Evolutionary conservation across 2,113 vertebrate species (phyloP).

Genomic region (Neolamprologus devosi): DNA sequence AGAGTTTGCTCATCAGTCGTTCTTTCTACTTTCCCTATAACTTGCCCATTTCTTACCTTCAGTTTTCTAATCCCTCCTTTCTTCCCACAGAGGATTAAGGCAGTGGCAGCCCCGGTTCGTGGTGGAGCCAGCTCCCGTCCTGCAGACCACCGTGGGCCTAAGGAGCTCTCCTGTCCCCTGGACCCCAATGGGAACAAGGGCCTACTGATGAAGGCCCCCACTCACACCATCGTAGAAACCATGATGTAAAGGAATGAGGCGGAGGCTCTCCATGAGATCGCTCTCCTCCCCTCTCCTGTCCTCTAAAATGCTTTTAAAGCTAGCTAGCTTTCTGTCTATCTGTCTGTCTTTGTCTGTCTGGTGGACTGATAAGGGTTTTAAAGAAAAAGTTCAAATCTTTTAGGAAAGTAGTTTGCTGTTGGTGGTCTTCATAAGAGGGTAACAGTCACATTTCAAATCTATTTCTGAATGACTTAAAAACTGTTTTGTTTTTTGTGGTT

Average conservation of each 20-base stretch:
- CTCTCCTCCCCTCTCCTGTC: slow-evolving; percentile 69
- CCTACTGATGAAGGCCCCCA: slow-evolving; percentile 81
- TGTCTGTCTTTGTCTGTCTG: slow-evolving; percentile 50
- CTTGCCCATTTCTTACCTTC: neutral
- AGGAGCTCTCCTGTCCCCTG: slow-evolving; percentile 61
- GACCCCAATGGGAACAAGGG: slow-evolving; percentile 79
- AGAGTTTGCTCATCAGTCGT: neutral
- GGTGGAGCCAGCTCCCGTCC: slow-evolving; percentile 75
- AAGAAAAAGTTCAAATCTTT: slow-evolving; percentile 37
- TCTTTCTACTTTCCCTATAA: neutral
- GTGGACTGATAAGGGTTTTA: slow-evolving; percentile 56
- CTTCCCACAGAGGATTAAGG: slow-evolving; percentile 84
- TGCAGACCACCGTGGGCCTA: slow-evolving; percentile 51
- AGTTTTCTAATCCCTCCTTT: no score
- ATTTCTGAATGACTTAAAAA: neutral
- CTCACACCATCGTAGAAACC: slow-evolving; percentile 96
- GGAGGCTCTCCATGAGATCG: slow-evolving; percentile 75
- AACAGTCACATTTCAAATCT: slow-evolving; percentile 35
- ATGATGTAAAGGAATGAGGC: slow-evolving; percentile 86
- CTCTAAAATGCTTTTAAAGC: slow-evolving; percentile 43
- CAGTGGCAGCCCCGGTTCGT: slow-evolving; percentile 82
- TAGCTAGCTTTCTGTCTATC: slow-evolving; percentile 50
- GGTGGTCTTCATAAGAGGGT: slow-evolving; percentile 4
- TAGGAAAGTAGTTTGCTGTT: slow-evolving; percentile 13
- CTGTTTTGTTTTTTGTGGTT: neutral